Base-by-base conservation (phyloP, 2,888 invertebrate species). In the Cephus pygmeus region DNA sequence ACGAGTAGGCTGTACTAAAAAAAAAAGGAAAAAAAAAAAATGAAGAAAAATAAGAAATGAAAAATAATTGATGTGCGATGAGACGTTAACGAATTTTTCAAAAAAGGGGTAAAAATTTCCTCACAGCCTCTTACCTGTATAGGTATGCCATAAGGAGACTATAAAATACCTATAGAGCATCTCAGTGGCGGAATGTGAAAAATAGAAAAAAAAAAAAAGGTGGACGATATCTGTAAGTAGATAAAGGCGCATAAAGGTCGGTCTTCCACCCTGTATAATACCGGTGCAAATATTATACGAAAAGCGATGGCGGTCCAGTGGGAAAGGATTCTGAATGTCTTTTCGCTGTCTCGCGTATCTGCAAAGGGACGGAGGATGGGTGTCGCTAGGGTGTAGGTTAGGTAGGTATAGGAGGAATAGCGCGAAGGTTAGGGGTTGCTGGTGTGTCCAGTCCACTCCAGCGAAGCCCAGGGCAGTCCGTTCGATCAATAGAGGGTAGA, bases 401-500 rank as follows among this genome's bases (percentile, higher is more conserved):
- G 56, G 56, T 56, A 56, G 81, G 82, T 33, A 33, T 71, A 31
- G 71, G 33, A 85, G 85, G 76, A 82, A 86, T 85, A 84, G 84
- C 84, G 83, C 83, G 88, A 87, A 84, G 87, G 86, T 87, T 86
- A 86, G 87, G 87, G 87, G 87, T 86, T 79, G 82, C 78, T 82
- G 85, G 86, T 88, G 88, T 90, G 91, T 90, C 90, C 91, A 91
- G 90, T 91, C 89, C 88, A 90, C 88, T 90, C 88, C 85, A 90
- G 87, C 88, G 88, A 87, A 90, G 90, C 89, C 90, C 90, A 90
- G 90, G 89, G 89, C 88, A 87, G 90, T 86, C 85, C 85, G 89
- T 89, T 87, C 90, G 91, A 91, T 91, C 91, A 89, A 91, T 91
- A 91, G 91, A 91, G 91, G 91, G 90, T 90, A 91, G 89, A 89